phyloP scores from a whole-genome alignment of 1,140 invertebrate species.

The Neelides sp. region DNA sequence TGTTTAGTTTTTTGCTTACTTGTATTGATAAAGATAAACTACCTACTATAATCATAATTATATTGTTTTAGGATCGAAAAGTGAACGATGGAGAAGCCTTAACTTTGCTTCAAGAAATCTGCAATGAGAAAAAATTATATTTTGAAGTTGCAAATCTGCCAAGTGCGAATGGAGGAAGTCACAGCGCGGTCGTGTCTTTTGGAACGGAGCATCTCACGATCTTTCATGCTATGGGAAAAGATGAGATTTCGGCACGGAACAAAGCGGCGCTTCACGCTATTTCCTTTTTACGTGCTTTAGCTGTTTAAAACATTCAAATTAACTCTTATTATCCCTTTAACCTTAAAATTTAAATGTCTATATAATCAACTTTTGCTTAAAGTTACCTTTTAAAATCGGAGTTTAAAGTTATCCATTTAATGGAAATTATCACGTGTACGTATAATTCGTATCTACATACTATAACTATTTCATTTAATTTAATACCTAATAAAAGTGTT shows the following conservation, averaged over 20 bases:
- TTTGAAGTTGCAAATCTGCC: constrained; percentile 17
- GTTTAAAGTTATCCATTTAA: too few relatives aligned
- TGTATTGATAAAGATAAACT: too few relatives aligned
- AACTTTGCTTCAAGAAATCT: constrained; percentile 15
- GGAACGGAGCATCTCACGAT: constrained; percentile 14
- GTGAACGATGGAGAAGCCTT: neutral
- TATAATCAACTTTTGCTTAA: too few relatives aligned
- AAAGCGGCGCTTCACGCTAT: constrained; percentile 18
- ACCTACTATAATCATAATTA: neutral
- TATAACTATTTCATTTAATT: too few relatives aligned
- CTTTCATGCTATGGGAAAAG: constrained; percentile 11
- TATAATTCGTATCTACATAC: too few relatives aligned
- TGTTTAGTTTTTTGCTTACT: neutral
- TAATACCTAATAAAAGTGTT: too few relatives aligned
- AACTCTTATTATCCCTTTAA: too few relatives aligned
- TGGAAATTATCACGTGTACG: too few relatives aligned
- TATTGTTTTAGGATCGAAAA: constrained; percentile 7
- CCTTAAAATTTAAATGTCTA: too few relatives aligned
- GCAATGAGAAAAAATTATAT: constrained; percentile 25
- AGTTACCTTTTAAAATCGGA: too few relatives aligned
- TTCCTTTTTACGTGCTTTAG: constrained; percentile 12
- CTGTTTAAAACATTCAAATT: too few relatives aligned
- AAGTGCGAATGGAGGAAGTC: neutral
- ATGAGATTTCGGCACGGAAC: constrained; percentile 13
- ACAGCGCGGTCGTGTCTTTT: constrained; percentile 7